Base-by-base conservation (phyloP, 1,140 invertebrate species). In the Phymastichus coffea region DNA sequence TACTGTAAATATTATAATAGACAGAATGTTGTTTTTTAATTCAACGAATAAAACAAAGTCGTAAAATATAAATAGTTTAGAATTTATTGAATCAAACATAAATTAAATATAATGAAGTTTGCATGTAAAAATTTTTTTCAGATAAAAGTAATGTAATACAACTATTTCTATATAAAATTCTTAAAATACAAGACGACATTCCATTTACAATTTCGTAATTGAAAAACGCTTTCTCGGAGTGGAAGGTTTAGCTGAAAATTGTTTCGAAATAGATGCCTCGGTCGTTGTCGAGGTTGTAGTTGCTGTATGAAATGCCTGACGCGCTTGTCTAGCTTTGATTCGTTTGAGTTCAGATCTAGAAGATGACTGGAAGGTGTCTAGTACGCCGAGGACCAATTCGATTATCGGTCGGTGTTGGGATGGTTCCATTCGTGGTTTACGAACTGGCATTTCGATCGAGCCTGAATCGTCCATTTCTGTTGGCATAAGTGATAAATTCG, bases 301-400 rank as follows among this genome's bases (percentile, higher is more conserved):
- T 25, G 25, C 6, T 7, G 15, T 3, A 1, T 33, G 10, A 23
- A 43, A 23, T 6, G 19, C n/a, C 7, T 46, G 23, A 1, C 51
- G 30, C 1, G 43, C 43, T 1, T 15, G 52, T 37, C 59, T 46
- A 2, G 59, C 60, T n/a, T 40, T 47, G 19, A 53, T 48, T 10
- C 65, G 43, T 25, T 30, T 58, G 3, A 67, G 38, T 10, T 67
- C 67, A 1, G 65, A 57, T 23, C 61, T 63, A 19, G 57, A 49
- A 1, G 63, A 63, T 1, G 63, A 58, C 15, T 65, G 65, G n/a
- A 69, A 49, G 1, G 67, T 69, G 30, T 69, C 67, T 9, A 69
- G 54, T n/a, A 69, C 62, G 9, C 65, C 65, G 3, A 69, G 58
- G 25, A 69, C 57, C 6, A 69, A 28, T 41, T 69, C 67, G 41